Evolutionary conservation across 2,113 vertebrate genomes (phyloP).

Genomic region (Ia io): DNA sequence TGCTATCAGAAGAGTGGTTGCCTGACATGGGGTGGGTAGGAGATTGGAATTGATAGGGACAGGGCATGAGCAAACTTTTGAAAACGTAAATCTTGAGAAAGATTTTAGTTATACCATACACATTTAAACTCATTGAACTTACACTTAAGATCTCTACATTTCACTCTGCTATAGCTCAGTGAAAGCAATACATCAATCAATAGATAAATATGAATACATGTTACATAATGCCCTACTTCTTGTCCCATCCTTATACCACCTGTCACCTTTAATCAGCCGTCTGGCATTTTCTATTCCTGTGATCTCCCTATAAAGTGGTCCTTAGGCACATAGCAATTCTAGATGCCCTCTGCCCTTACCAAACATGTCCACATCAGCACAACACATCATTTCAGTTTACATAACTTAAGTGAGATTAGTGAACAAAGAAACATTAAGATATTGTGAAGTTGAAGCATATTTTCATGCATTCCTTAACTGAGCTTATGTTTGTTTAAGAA

Average conservation of each 20-base stretch:
- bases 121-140: background rate
- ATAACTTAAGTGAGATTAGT: background rate
- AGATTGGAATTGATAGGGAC: background rate
- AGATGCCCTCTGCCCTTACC: background rate
- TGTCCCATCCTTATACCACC: accelerated
- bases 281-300: background rate
- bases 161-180: background rate
- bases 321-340: background rate
- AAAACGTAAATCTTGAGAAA: background rate
- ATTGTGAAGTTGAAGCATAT: background rate
- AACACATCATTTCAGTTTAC: background rate
- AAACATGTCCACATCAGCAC: background rate
- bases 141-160: background rate
- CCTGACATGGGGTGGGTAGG: background rate
- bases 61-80: background rate
- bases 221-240: background rate
- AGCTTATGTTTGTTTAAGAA: background rate
- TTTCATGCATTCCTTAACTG: background rate
- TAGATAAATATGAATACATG: background rate
- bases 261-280: background rate
- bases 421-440: background rate
- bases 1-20: background rate
- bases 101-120: background rate
- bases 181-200: background rate
- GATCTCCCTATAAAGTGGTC: background rate